These are phyloP conservation scores for Crocuta crocuta DNA, from an alignment of 2,113 vertebrate genomes.

Conservation along the genomic window DNA sequence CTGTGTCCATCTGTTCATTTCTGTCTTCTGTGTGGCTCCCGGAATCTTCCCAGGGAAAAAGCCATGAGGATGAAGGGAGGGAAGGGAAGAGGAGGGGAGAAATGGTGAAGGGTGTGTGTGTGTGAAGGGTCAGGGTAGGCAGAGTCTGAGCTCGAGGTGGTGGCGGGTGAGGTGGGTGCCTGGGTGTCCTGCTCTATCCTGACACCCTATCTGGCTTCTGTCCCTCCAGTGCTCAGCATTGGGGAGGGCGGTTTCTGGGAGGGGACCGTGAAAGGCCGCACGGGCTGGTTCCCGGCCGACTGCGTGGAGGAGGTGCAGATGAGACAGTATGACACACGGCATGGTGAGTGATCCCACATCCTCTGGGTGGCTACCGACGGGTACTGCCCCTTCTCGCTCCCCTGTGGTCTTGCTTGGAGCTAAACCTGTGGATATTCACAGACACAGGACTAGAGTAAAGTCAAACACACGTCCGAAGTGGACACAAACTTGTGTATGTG, in stretches of 20 bases:
- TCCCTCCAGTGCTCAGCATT: constrained; percentile 94
- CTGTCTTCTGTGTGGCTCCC: constrained; percentile 42
- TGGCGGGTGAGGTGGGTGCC: neutral
- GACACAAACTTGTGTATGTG: neutral
- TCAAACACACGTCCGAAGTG: neutral
- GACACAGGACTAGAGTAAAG: neutral
- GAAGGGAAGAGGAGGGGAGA: neutral
- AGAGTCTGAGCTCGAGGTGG: neutral
- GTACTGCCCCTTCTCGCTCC: neutral
- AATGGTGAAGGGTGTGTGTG: neutral
- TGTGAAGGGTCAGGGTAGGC: neutral
- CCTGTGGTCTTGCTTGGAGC: neutral
- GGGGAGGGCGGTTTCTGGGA: constrained; percentile 99
- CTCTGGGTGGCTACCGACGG: neutral
- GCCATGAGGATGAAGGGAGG: neutral
- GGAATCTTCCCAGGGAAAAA: constrained; percentile 26
- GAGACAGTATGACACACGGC: constrained; percentile 94
- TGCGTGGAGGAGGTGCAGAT: constrained; percentile 99
- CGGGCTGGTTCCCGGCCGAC: constrained; percentile 99
- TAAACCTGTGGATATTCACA: neutral
- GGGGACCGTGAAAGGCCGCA: constrained; percentile 97
- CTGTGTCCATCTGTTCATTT: constrained; percentile 71
- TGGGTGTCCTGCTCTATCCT: neutral
- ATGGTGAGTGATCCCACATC: constrained; percentile 88
- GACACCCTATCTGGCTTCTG: neutral